Evolutionary conservation across 2,888 invertebrate species (phyloP).

Genomic region (Sipha maydis): DNA sequence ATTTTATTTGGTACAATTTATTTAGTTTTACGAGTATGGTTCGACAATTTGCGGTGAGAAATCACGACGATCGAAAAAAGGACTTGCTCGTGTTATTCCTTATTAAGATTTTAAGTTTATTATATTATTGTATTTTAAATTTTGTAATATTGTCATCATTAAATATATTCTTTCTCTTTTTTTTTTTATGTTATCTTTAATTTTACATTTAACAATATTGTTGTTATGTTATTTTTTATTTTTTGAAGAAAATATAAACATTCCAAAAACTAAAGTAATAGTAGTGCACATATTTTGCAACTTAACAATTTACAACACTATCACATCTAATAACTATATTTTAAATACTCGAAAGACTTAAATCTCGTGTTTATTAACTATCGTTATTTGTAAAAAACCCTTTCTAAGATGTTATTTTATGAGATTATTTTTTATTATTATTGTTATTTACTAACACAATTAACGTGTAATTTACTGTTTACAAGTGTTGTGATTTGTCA

Average conservation of each 20-base stretch:
- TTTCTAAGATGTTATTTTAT: neutral
- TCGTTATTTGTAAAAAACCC: neutral
- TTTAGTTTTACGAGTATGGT: neutral
- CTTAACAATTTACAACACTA: neutral
- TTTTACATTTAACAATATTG: neutral
- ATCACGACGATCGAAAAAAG: neutral
- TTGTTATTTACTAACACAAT: neutral
- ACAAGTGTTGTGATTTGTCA: neutral
- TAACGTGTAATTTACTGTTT: neutral
- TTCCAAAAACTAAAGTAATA: neutral
- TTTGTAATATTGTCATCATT: neutral
- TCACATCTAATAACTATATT: neutral
- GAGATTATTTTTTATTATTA: constrained; percentile 5
- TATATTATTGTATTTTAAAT: neutral
- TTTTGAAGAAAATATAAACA: neutral
- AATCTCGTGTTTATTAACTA: neutral
- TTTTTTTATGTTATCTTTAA: neutral
- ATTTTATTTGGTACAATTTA: neutral
- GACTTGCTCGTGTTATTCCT: neutral
- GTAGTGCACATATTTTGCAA: neutral
- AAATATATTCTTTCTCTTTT: neutral
- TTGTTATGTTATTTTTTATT: neutral
- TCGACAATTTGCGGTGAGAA: neutral
- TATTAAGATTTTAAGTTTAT: neutral
- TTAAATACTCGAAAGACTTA: neutral